These are phyloP conservation scores for Polietes domitor DNA, from an alignment of 2,888 invertebrate species.

Conservation along the genomic window DNA sequence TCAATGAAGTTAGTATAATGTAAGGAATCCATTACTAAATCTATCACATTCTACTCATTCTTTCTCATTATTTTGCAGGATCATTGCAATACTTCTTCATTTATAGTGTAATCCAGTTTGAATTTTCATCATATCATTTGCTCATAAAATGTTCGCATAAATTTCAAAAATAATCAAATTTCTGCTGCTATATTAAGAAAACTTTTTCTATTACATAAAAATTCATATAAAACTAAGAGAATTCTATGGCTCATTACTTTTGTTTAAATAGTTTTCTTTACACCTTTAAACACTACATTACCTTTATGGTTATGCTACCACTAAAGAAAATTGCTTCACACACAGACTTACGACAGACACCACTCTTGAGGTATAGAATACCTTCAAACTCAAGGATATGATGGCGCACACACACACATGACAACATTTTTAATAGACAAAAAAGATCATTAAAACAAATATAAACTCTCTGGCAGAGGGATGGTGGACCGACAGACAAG, in stretches of 20 bases:
- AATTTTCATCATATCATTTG: too few relatives aligned
- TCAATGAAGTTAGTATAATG: too few relatives aligned
- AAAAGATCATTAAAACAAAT: slow-evolving; percentile 41
- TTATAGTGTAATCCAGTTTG: too few relatives aligned
- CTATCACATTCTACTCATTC: too few relatives aligned
- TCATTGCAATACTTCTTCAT: too few relatives aligned
- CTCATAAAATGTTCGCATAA: neutral
- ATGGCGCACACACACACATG: neutral
- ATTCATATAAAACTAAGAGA: neutral
- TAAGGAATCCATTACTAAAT: too few relatives aligned
- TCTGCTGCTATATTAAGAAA: neutral
- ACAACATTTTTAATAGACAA: slow-evolving; percentile 25
- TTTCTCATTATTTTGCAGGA: too few relatives aligned
- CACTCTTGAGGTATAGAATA: neutral
- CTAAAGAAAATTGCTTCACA: slow-evolving; percentile 4
- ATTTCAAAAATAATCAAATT: neutral
- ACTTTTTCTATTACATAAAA: neutral
- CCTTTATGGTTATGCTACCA: slow-evolving; percentile 37
- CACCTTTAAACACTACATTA: slow-evolving; percentile 55
- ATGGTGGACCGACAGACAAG: neutral
- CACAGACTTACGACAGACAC: neutral
- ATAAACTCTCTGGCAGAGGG: neutral
- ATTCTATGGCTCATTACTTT: slow-evolving; percentile 46
- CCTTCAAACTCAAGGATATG: slow-evolving; percentile 3
- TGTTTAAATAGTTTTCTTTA: slow-evolving; percentile 18